Percentiles rank a stretch among this genome's conserved stretches.
Evolutionary conservation across 1,140 invertebrate genomes (phyloP).

Genomic region (Caerostris extrusa): DNA sequence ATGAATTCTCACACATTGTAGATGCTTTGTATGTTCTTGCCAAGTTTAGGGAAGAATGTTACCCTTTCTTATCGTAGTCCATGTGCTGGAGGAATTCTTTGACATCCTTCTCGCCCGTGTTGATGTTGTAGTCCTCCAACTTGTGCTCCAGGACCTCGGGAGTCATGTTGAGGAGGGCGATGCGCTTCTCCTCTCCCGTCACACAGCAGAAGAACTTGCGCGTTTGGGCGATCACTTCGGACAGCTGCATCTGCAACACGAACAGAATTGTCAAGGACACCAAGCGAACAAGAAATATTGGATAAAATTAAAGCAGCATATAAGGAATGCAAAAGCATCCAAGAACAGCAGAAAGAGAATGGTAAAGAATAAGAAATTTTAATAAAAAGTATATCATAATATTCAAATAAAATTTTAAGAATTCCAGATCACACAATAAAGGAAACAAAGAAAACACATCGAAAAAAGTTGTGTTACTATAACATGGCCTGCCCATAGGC

Average conservation of each 20-base stretch:
- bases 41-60: too few relatives aligned
- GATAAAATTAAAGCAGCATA: neutral
- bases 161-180: slow-evolving; percentile 81
- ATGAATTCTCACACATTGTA: too few relatives aligned
- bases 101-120: slow-evolving; percentile 87
- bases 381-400: too few relatives aligned
- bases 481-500: too few relatives aligned
- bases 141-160: slow-evolving; percentile 93
- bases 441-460: too few relatives aligned
- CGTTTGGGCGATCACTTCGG: slow-evolving; percentile 97
- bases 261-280: neutral
- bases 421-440: too few relatives aligned
- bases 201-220: slow-evolving; percentile 95
- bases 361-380: too few relatives aligned
- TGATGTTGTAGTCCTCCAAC: slow-evolving; percentile 88
- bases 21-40: too few relatives aligned
- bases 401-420: too few relatives aligned
- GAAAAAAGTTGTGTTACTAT: too few relatives aligned
- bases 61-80: slow-evolving; percentile 95
- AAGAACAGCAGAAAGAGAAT: neutral
- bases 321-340: neutral
- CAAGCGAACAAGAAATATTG: neutral
- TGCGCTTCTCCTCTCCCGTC: slow-evolving; percentile 83
- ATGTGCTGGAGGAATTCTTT: slow-evolving; percentile 95
- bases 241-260: slow-evolving; percentile 92